phyloP scores from a whole-genome alignment of 1,140 invertebrate genomes.

The Drosophila leontia region DNA sequence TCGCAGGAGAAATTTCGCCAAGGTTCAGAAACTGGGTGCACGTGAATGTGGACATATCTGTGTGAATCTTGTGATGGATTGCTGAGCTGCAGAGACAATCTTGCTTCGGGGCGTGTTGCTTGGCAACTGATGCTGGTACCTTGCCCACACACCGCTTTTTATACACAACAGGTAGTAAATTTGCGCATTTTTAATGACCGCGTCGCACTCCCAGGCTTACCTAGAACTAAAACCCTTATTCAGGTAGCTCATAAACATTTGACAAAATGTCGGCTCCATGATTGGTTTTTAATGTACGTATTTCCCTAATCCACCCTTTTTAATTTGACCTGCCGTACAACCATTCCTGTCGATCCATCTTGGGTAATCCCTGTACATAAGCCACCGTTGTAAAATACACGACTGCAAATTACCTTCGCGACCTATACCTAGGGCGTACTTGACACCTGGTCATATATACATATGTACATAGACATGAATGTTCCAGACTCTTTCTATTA shows the following conservation, averaged over 20 bases:
- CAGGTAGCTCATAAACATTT: conserved; percentile 2
- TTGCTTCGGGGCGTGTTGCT: conserved; percentile 29
- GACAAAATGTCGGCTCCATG: conserved; percentile 28
- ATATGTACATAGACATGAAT: neutral
- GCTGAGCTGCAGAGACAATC: neutral
- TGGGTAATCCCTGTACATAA: neutral
- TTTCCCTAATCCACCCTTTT: conserved; percentile 42
- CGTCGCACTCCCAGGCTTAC: too few relatives aligned
- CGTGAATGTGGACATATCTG: conserved; percentile 45
- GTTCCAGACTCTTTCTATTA: neutral
- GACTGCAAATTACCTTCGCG: neutral
- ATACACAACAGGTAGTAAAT: conserved; percentile 36
- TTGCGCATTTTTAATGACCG: neutral
- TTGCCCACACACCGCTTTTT: conserved; percentile 16
- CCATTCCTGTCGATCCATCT: neutral
- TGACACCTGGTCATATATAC: neutral
- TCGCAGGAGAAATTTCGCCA: neutral
- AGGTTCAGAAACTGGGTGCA: conserved; percentile 52
- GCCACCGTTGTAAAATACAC: neutral
- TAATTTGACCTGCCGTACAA: neutral
- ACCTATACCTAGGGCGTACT: neutral
- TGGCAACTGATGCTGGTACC: conserved; percentile 43
- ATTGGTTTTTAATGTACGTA: conserved; percentile 58
- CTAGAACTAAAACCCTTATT: neutral
- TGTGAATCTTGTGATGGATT: neutral